Evolutionary conservation across 2,797 vertebrate genomes (phyloP).

Genomic region (Gobionotothen gibberifrons): DNA sequence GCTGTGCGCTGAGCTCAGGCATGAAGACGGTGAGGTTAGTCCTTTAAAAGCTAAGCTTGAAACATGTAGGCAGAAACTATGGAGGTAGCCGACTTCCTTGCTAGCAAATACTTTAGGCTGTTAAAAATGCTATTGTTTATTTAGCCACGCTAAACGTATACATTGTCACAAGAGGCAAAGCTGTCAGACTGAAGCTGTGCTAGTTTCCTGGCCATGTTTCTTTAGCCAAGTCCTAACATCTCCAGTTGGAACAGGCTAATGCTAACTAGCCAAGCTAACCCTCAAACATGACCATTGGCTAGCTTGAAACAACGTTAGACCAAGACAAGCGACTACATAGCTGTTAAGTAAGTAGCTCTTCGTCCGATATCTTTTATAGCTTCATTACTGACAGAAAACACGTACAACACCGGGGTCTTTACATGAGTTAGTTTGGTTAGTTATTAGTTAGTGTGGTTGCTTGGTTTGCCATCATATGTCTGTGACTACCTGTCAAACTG

Average conservation of each 20-base stretch:
- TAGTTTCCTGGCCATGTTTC: slow-evolving; percentile 61
- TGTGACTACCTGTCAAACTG: slow-evolving; percentile 42
- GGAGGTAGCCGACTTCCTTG: slow-evolving; percentile 27
- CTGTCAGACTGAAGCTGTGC: slow-evolving; percentile 25
- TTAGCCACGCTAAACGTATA: not conserved
- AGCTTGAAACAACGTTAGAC: slow-evolving; percentile 30
- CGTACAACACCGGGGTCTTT: slow-evolving; percentile 14
- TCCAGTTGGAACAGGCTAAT: slow-evolving; percentile 56
- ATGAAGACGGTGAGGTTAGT: slow-evolving; percentile 22
- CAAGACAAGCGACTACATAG: not conserved
- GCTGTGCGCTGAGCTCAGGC: slow-evolving; percentile 5
- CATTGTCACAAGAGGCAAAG: not conserved
- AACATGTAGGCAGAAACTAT: slow-evolving; percentile 18
- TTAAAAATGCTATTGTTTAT: not conserved
- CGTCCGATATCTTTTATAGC: not conserved
- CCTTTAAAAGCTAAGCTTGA: slow-evolving; percentile 40
- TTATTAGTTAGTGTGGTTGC: slow-evolving; percentile 71
- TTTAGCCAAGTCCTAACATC: slow-evolving; percentile 42
- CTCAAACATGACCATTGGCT: slow-evolving; percentile 42
- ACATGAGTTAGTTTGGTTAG: slow-evolving; percentile 69
- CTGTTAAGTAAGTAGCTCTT: not conserved
- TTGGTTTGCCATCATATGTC: slow-evolving; percentile 56
- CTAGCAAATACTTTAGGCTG: slow-evolving; percentile 23
- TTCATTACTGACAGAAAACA: not conserved
- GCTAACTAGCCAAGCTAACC: slow-evolving; percentile 76